phyloP scores from a whole-genome alignment of 2,113 vertebrate genomes.

The Oncorhynchus mykiss region DNA sequence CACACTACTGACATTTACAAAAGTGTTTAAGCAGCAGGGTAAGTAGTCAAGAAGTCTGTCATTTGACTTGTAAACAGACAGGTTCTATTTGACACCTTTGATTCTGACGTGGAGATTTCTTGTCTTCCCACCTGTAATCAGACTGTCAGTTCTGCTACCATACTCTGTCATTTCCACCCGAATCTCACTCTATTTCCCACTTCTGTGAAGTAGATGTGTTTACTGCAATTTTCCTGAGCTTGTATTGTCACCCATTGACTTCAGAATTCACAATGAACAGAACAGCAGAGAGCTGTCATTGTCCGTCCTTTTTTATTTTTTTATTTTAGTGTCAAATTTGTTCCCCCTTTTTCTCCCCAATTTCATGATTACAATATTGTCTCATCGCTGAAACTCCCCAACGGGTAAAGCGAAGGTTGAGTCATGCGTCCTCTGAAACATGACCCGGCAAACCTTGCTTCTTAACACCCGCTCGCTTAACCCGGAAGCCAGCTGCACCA shows the following conservation, averaged over 20 bases:
- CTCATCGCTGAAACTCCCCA: no score
- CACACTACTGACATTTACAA: no score
- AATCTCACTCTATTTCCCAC: background rate
- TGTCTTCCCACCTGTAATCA: background rate
- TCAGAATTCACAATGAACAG: background rate
- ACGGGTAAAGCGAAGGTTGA: no score
- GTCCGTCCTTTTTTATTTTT: background rate
- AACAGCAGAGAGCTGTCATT: constrained; percentile 4
- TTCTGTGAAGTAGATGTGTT: constrained; percentile 8
- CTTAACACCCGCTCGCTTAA: no score
- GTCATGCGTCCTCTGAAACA: no score
- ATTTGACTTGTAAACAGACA: background rate
- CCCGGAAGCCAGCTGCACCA: no score
- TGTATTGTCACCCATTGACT: constrained; percentile 5
- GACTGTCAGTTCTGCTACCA: background rate
- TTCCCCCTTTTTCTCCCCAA: no score
- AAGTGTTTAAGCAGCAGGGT: no score
- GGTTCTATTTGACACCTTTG: background rate
- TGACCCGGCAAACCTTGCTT: no score
- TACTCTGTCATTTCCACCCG: constrained; percentile 4
- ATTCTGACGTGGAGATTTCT: background rate
- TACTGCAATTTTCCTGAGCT: constrained; percentile 15
- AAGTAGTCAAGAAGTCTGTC: background rate
- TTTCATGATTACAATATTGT: no score
- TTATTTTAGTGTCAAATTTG: no score